These are phyloP conservation scores for Ctena decussata DNA, from an alignment of 2,888 invertebrate genomes.

Conservation along the genomic window DNA sequence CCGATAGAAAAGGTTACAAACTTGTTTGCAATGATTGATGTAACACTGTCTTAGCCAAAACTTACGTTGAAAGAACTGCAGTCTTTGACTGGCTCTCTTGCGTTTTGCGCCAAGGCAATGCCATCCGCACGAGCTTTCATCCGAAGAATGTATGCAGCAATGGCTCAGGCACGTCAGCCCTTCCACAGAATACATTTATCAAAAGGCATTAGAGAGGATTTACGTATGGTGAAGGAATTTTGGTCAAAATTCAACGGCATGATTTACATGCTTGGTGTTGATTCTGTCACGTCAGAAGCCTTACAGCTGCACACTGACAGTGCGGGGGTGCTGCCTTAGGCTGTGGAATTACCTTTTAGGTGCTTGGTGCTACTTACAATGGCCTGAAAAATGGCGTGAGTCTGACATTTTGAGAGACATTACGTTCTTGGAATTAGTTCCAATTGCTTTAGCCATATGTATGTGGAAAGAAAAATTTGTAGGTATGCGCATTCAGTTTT, in stretches of 20 bases:
- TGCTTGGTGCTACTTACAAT: not conserved
- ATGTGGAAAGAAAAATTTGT: not conserved
- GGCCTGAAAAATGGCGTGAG: not conserved
- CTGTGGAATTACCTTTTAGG: not conserved
- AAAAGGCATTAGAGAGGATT: constrained; percentile 12
- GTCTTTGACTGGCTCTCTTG: constrained; percentile 17
- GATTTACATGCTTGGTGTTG: not conserved
- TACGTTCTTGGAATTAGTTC: constrained; percentile 3
- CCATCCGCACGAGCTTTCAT: constrained; percentile 22
- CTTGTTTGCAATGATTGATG: not conserved
- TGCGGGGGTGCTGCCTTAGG: not conserved
- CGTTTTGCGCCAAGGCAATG: constrained; percentile 26
- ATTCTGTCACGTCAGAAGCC: not conserved
- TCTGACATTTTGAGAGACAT: constrained; percentile 9
- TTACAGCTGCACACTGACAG: not conserved
- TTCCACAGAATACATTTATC: constrained; percentile 26
- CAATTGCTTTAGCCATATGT: not conserved
- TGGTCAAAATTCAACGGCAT: not conserved
- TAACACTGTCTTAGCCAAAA: not conserved
- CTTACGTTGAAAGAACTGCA: constrained; percentile 21
- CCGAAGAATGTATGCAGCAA: constrained; percentile 26
- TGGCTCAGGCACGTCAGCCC: not conserved
- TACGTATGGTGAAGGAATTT: constrained; percentile 21
- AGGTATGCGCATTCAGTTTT: not conserved
- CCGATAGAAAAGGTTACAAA: constrained; percentile 8